Percentiles rank a stretch among this genome's conserved stretches.
Evolutionary conservation across 92 coral and sea anemone genomes (phyloP).

Genomic region (Zoanthus gigantus): DNA sequence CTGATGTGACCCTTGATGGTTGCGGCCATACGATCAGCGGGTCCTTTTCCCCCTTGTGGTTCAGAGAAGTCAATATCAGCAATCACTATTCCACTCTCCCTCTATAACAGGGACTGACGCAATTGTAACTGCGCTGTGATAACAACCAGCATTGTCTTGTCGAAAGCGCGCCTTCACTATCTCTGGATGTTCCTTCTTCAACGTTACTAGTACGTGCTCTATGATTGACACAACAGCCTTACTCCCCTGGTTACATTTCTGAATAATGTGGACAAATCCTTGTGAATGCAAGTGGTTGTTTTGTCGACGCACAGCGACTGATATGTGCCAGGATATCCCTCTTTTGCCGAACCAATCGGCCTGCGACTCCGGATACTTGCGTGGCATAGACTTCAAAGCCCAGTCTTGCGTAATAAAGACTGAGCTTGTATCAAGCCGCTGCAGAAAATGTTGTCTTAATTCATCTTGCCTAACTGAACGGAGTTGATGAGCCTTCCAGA

Average conservation of each 20-base stretch:
- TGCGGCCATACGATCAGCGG: constrained; percentile 45
- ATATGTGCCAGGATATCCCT: constrained; percentile 49
- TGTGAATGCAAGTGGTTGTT: constrained; percentile 49
- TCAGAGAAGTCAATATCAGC: background rate
- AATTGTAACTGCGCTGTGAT: too few species aligned
- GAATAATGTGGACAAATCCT: constrained; percentile 35
- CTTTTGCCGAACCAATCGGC: constrained; percentile 52
- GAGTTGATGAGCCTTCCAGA: constrained; percentile 69
- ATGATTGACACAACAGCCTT: too few species aligned
- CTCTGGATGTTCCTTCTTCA: too few species aligned
- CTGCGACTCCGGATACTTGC: constrained; percentile 54
- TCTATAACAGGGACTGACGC: background rate
- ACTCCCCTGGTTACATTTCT: too few species aligned
- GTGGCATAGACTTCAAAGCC: constrained; percentile 49
- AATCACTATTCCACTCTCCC: background rate
- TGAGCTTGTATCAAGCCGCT: constrained; percentile 13
- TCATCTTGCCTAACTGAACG: constrained; percentile 62
- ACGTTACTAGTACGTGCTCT: too few species aligned
- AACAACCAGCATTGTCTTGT: too few species aligned
- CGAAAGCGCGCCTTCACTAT: too few species aligned
- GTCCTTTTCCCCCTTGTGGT: constrained; percentile 1
- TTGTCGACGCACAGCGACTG: constrained; percentile 49
- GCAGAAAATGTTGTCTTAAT: constrained; percentile 49
- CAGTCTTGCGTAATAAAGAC: constrained; percentile 52
- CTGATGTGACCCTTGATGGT: constrained; percentile 17